Evolutionary conservation across 2,888 invertebrate genomes (phyloP), one percentile per base, ranked within the genome.

Genomic region (Coenonympha arcania): DNA sequence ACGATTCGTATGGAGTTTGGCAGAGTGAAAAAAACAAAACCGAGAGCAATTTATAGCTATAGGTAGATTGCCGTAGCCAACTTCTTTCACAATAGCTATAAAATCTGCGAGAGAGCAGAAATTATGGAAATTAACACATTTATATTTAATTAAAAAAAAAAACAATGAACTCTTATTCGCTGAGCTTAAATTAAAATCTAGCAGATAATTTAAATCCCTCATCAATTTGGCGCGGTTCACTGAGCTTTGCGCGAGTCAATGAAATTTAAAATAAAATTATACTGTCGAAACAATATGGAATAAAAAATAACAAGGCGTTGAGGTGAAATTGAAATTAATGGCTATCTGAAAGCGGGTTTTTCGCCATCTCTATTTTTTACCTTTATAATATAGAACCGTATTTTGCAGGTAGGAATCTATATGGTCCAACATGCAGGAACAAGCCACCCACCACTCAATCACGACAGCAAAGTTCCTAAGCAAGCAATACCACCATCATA

Each of bases 151-250:
- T 24, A 24, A 24, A 24, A 24, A 2, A 30, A 30, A 24, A 24
- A 4, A 24, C 9, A 24, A 6, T 6, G 8, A 24, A 24, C 24
- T n/a, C 3, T 16, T 33, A 33, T 36, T 36, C 39, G 15, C 15
- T 9, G n/a, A 39, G 22, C 39, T 24, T 9, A 24, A 37, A 39
- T 15, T 39, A 22, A 39, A 22, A 22, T 39, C 37, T 22, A 24
- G 37, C 37, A 39, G 39, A 24, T 39, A 39, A 39, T n/a, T 39
- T 39, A 24, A 24, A 24, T 39, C n/a, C 9, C 15, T 39, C 39
- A 39, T 39, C 22, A 39, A 39, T 39, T 39, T 39, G 3, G 39
- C 39, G 9, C 15, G 22, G 39, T 39, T 39, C 39, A 8, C 2
- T 24, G 39, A 22, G 24, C 24, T 20, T 39, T 24, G 39, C 24